A percentile compares a stretch with the other conserved stretches of the same genome.
These are phyloP conservation scores for Nasonia oneida DNA, from an alignment of 2,888 invertebrate genomes.

Conservation along the genomic window DNA sequence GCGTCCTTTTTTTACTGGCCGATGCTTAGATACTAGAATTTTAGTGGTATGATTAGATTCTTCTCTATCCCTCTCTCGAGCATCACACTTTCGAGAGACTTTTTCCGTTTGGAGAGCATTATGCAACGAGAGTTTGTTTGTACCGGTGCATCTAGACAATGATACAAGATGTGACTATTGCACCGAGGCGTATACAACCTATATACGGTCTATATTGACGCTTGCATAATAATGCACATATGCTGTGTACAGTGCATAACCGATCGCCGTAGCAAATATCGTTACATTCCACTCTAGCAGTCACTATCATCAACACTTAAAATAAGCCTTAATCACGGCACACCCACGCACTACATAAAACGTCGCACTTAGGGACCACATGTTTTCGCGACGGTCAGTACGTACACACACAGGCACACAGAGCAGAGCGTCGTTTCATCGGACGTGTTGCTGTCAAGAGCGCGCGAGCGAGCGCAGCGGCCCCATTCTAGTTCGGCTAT, in stretches of 20 bases:
- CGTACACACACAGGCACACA: neutral
- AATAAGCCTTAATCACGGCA: neutral
- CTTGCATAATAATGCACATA: neutral
- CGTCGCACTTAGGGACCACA: neutral
- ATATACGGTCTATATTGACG: neutral
- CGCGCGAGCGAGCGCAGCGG: constrained; percentile 60
- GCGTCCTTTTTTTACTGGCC: constrained; percentile 41
- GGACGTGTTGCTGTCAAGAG: constrained; percentile 70
- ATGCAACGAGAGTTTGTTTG: neutral
- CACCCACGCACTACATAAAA: neutral
- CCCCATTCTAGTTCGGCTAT: constrained; percentile 74
- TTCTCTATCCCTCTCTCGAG: neutral
- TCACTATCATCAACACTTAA: neutral
- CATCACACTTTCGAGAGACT: neutral
- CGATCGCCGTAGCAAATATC: neutral
- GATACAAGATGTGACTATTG: constrained; percentile 11
- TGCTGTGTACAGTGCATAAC: neutral
- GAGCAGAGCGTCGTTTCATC: constrained; percentile 66
- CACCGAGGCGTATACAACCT: neutral
- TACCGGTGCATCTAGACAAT: constrained; percentile 11
- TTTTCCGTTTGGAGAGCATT: neutral
- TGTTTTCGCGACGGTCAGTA: constrained; percentile 30
- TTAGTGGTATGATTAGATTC: neutral
- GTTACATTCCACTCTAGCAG: neutral
- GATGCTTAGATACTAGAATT: constrained; percentile 22